A percentile compares a stretch with the other conserved stretches of the same genome.
Evolutionary conservation across 2,797 vertebrate genomes (phyloP).

Genomic region (Cercopithecus diana): DNA sequence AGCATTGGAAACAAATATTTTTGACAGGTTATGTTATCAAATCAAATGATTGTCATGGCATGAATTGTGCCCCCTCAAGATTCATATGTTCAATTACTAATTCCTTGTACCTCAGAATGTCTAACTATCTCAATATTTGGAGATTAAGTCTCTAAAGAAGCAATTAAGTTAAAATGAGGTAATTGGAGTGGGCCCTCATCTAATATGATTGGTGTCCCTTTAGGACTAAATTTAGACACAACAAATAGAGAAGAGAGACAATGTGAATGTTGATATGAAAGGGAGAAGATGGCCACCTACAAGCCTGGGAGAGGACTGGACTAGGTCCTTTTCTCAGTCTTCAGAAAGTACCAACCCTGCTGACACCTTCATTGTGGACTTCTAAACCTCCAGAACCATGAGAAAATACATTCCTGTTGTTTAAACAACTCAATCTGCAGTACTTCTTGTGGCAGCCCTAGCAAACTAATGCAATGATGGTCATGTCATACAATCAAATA

Average conservation of each 20-base stretch:
- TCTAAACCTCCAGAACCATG: not conserved
- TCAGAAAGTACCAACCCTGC: not conserved
- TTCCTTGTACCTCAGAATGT: not conserved
- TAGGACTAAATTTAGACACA: not conserved
- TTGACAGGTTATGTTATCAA: not conserved
- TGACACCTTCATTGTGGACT: not conserved
- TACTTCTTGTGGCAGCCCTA: not conserved
- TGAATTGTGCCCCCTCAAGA: not conserved
- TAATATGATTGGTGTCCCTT: not conserved
- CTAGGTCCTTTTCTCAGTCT: not conserved
- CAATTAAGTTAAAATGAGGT: not conserved
- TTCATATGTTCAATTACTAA: not conserved
- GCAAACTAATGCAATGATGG: not conserved
- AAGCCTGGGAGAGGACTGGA: not conserved
- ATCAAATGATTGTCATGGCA: not conserved
- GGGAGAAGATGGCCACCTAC: too few species aligned
- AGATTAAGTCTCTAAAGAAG: not conserved
- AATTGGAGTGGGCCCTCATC: not conserved
- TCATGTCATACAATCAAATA: not conserved
- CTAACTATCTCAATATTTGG: not conserved
- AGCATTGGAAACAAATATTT: not conserved
- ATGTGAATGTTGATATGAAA: not conserved
- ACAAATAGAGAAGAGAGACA: too few species aligned
- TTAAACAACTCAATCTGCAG: not conserved
- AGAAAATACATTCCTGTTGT: not conserved